phyloP scores from a whole-genome alignment of 2,113 vertebrate species.

The Sinocyclocheilus rhinocerous region DNA sequence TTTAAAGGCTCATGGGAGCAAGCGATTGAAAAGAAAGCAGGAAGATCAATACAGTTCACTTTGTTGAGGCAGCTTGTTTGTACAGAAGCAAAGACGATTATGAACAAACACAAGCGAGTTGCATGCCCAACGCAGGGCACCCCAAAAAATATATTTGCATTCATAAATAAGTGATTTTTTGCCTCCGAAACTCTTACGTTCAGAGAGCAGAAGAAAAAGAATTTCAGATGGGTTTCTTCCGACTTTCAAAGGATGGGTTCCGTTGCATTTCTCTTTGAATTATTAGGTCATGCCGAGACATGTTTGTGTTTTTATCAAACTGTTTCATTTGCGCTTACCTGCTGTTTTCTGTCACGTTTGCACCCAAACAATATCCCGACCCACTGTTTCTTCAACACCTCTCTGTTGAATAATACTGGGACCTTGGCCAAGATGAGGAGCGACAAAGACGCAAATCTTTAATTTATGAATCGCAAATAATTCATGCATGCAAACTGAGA shows the following conservation, averaged over 20 bases:
- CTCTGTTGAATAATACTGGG: constrained; percentile 52
- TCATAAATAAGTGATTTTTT: not conserved
- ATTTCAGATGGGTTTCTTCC: constrained; percentile 16
- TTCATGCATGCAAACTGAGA: constrained; percentile 60
- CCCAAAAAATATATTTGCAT: not conserved
- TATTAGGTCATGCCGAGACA: constrained; percentile 15
- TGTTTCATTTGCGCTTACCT: constrained; percentile 10
- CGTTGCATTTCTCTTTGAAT: constrained; percentile 14
- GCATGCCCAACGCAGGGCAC: not conserved
- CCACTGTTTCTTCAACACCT: constrained; percentile 20
- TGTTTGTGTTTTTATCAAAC: constrained; percentile 37
- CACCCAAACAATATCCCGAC: constrained; percentile 37
- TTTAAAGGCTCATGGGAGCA: constrained; percentile 34
- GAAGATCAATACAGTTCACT: constrained; percentile 34
- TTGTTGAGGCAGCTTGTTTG: constrained; percentile 18
- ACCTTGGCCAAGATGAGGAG: constrained; percentile 25
- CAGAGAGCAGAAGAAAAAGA: constrained; percentile 5
- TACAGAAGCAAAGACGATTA: constrained; percentile 25
- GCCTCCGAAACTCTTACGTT: not conserved
- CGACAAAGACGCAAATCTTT: constrained; percentile 58
- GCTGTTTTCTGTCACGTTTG: constrained; percentile 30
- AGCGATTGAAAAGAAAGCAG: constrained; percentile 12
- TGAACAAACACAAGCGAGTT: not conserved
- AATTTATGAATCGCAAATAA: constrained; percentile 63
- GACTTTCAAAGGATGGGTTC: constrained; percentile 7